phyloP scores from a whole-genome alignment of 2,888 invertebrate species.

The Campoplex capitator region DNA sequence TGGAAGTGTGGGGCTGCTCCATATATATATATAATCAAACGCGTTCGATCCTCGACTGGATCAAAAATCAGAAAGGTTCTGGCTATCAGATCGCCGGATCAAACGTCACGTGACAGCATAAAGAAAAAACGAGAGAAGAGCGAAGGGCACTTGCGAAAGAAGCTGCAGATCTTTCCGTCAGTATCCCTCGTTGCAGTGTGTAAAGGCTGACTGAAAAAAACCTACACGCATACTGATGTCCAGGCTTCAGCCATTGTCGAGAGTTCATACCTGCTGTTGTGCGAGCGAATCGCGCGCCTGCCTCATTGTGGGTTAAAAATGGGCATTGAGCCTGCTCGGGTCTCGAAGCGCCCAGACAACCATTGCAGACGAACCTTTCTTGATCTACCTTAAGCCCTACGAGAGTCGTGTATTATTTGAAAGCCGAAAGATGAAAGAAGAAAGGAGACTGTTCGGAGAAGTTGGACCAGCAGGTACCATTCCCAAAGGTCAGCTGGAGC shows the following conservation, averaged over 20 bases:
- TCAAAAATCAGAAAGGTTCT: not conserved
- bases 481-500: constrained; percentile 25
- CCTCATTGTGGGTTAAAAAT: constrained; percentile 15
- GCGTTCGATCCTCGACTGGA: not conserved
- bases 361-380: not conserved
- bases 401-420: not conserved
- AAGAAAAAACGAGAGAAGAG: not conserved
- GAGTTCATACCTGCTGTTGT: constrained; percentile 27
- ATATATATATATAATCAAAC: not conserved
- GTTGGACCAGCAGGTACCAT: constrained; percentile 16
- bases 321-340: constrained; percentile 6
- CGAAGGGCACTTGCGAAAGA: constrained; percentile 12
- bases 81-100: not conserved
- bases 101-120: not conserved
- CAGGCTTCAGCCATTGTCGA: constrained; percentile 12
- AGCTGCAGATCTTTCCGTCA: not conserved
- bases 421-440: not conserved
- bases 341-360: not conserved
- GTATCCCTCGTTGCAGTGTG: not conserved
- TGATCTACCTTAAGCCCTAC: not conserved
- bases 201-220: not conserved
- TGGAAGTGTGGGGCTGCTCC: not conserved
- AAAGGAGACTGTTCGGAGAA: not conserved
- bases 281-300: not conserved
- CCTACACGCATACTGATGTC: not conserved